These are phyloP conservation scores for Xestia sexstrigata DNA, from an alignment of 2,888 invertebrate species.

Conservation along the genomic window DNA sequence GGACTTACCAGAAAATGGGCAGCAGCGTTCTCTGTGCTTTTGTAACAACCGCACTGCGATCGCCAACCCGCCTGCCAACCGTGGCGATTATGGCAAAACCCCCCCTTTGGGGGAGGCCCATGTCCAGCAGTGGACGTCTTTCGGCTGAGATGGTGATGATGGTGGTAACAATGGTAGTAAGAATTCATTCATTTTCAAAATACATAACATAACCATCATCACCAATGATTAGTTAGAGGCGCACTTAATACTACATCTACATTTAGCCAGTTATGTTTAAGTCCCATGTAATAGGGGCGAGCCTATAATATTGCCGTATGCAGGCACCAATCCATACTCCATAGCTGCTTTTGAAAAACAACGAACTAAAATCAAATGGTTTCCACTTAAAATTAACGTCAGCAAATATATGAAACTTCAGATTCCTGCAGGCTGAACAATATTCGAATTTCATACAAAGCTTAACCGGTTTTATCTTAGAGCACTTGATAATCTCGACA, in stretches of 20 bases:
- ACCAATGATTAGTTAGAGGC: too few species aligned
- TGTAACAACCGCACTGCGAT: too few species aligned
- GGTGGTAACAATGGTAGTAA: too few species aligned
- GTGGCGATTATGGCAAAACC: too few species aligned
- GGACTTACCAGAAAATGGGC: too few species aligned
- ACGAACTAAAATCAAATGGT: neutral
- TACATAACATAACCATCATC: neutral
- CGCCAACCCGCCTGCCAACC: too few species aligned
- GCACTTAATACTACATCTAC: neutral
- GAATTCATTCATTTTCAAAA: neutral
- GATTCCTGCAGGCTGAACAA: slow-evolving; percentile 34
- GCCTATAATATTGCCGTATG: too few species aligned
- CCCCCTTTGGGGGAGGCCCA: too few species aligned
- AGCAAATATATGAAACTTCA: slow-evolving; percentile 32
- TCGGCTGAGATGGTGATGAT: too few species aligned
- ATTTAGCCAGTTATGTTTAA: neutral
- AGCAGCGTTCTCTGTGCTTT: too few species aligned
- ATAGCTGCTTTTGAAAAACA: neutral
- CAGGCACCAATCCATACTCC: neutral
- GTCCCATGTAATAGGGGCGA: neutral
- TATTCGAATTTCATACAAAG: slow-evolving; percentile 60
- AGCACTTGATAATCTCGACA: slow-evolving; percentile 55
- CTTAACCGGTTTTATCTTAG: slow-evolving; percentile 45
- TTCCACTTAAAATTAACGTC: slow-evolving; percentile 24
- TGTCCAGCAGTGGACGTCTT: too few species aligned